Evolutionary conservation across 2,888 invertebrate genomes (phyloP), one percentile per base, ranked within the genome.

Genomic region (Teleogryllus oceanicus): DNA sequence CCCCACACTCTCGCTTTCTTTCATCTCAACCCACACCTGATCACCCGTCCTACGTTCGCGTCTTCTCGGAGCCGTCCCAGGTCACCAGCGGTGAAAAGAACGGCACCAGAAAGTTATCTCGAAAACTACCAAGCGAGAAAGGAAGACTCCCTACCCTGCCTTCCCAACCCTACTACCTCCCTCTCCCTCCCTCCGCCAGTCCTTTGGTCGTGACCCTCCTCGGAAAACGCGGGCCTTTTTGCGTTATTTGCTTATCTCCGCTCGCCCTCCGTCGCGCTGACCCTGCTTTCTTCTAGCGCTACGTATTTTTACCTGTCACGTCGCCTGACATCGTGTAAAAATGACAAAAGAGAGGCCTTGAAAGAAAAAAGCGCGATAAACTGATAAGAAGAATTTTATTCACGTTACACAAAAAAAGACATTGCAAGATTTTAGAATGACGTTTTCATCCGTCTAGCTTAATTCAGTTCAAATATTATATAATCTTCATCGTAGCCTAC

Each of bases 371-470:
- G 62, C n/a, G n/a, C 13, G 62, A 62, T 62, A 62, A 62, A 62
- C 62, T 62, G 62, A 62, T 62, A 62, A n/a, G 62, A 62, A 62
- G n/a, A 62, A 62, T 62, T 62, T 62, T n/a, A 62, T 62, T 62
- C 62, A 62, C 13, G 62, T 62, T 13, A 62, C 62, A 62, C 8
- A 11, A 62, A 62, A 62, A 62, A 62, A 4, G 62, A 37, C 62
- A 18, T 62, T 13, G 62, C 10, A 62, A 62, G n/a, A 62, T 62
- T 13, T 62, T 62, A 18, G 16, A 62, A n/a, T 13, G n/a, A 62
- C 62, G 62, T 62, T 62, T 13, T 62, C 13, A 62, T 37, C 37
- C 37, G 37, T 37, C 37, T 37, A 37, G 37, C 37, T 37, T 37
- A 37, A 37, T 37, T 37, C 37, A 37, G 37, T 37, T 37, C 37